Conservation (phyloP, 2,888 invertebrate species). For the Helleia helle region DNA sequence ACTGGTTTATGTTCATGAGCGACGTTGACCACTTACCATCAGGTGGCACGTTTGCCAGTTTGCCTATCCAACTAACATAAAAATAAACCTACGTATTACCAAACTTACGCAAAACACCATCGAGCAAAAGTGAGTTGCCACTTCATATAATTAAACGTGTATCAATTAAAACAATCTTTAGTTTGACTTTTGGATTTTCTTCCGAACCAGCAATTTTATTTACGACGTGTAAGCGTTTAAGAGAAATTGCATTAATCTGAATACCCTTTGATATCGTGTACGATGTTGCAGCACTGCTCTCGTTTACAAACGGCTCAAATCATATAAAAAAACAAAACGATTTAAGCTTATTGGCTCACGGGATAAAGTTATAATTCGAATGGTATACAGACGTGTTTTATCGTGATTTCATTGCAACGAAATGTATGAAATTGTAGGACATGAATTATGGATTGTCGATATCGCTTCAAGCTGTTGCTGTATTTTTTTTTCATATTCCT, state of each 20-base stretch:
- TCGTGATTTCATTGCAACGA: conserved; percentile 33
- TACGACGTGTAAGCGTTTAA: conserved; percentile 74
- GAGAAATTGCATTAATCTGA: conserved; percentile 74
- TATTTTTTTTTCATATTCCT: conserved; percentile 66
- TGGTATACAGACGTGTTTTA: conserved; percentile 32
- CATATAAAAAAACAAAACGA: conserved; percentile 25
- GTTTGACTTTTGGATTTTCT: conserved; percentile 42
- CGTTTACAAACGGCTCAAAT: conserved; percentile 33
- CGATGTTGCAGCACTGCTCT: conserved; percentile 57
- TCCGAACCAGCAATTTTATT: conserved; percentile 68
- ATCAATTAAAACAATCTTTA: conserved; percentile 54
- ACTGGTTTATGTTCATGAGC: too few relatives aligned
- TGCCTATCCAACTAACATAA: too few relatives aligned
- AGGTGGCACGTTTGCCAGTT: too few relatives aligned
- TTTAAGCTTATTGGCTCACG: conserved; percentile 29
- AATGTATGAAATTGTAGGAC: conserved; percentile 72
- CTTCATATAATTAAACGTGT: conserved; percentile 31
- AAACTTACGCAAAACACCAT: too few relatives aligned
- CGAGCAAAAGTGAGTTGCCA: too few relatives aligned
- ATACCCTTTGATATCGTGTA: conserved; percentile 71
- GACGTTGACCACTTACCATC: too few relatives aligned
- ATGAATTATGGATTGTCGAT: conserved; percentile 75
- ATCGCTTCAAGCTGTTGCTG: conserved; percentile 72
- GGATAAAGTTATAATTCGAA: conserved; percentile 41
- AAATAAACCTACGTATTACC: too few relatives aligned